phyloP scores from a whole-genome alignment of 2,888 invertebrate genomes.

The Dryobotodes eremita region DNA sequence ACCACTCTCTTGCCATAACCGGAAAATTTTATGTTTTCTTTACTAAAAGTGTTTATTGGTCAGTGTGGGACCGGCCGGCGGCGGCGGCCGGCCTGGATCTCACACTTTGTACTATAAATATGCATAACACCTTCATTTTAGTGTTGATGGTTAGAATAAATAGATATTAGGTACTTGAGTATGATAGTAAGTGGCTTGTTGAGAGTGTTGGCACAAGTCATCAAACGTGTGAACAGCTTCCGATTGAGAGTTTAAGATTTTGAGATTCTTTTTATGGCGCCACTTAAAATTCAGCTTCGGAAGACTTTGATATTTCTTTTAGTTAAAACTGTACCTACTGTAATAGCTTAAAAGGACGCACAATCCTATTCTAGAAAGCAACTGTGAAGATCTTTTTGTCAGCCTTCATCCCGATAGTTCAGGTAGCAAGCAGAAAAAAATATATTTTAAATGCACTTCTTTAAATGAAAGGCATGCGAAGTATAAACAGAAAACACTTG shows the following conservation, averaged over 20 bases:
- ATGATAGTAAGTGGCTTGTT: constrained; percentile 41
- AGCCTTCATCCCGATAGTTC: background rate
- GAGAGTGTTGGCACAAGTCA: constrained; percentile 28
- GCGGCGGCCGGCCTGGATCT: constrained; percentile 16
- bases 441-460: background rate
- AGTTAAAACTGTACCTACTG: too few relatives aligned
- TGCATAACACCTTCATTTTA: constrained; percentile 38
- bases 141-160: constrained; percentile 26
- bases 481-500: constrained; percentile 17
- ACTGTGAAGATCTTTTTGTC: background rate
- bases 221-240: constrained; percentile 24
- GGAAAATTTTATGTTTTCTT: constrained; percentile 45
- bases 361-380: background rate
- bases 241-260: background rate
- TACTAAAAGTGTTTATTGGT: constrained; percentile 55
- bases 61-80: constrained; percentile 43
- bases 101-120: constrained; percentile 56
- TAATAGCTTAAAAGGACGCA: too few relatives aligned
- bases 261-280: constrained; percentile 7
- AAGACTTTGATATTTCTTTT: too few relatives aligned
- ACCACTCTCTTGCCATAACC: constrained; percentile 29
- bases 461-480: constrained; percentile 12
- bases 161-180: constrained; percentile 30
- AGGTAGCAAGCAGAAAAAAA: background rate
- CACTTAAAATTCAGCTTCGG: background rate